Conservation (phyloP, 2,888 invertebrate species). For the Drosophila prostipennis region DNA sequence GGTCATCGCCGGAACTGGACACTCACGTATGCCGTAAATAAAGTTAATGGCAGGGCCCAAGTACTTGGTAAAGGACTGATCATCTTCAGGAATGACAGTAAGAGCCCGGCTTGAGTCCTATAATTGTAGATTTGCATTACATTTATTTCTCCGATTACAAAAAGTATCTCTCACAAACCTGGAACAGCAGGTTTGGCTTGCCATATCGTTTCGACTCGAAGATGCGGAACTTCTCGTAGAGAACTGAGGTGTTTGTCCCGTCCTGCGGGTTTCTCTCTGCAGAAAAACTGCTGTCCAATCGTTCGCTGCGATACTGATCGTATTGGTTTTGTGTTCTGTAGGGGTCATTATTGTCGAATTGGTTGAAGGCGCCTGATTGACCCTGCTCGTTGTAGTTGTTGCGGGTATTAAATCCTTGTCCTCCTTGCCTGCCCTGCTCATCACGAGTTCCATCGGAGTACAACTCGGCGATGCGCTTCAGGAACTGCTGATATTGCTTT, state of each 20-base stretch:
- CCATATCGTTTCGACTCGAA: slow-evolving; percentile 90
- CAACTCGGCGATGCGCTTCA: slow-evolving; percentile 87
- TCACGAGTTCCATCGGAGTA: slow-evolving; percentile 83
- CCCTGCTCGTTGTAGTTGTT: slow-evolving; percentile 70
- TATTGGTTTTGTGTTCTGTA: slow-evolving; percentile 60
- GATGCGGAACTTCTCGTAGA: slow-evolving; percentile 88
- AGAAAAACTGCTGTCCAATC: slow-evolving; percentile 80
- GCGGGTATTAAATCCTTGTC: slow-evolving; percentile 46
- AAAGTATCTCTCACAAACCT: slow-evolving; percentile 85
- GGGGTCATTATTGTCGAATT: slow-evolving; percentile 49
- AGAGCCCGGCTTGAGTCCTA: slow-evolving; percentile 91
- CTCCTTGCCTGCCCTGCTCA: slow-evolving; percentile 56
- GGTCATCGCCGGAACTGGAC: slow-evolving; percentile 93
- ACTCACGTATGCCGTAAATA: slow-evolving; percentile 91
- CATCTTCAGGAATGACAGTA: slow-evolving; percentile 87
- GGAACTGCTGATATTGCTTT: slow-evolving; percentile 87
- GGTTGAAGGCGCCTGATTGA: slow-evolving; percentile 55
- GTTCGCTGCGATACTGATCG: slow-evolving; percentile 74
- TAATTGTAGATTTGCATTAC: neutral
- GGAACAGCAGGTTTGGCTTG: slow-evolving; percentile 91
- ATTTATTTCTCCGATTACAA: neutral
- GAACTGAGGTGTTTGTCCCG: slow-evolving; percentile 69
- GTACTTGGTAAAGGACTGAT: slow-evolving; percentile 91
- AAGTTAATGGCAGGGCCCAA: slow-evolving; percentile 88
- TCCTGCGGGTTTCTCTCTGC: slow-evolving; percentile 70